Conservation (phyloP, 2,888 invertebrate species). For the Tachina grossa region DNA sequence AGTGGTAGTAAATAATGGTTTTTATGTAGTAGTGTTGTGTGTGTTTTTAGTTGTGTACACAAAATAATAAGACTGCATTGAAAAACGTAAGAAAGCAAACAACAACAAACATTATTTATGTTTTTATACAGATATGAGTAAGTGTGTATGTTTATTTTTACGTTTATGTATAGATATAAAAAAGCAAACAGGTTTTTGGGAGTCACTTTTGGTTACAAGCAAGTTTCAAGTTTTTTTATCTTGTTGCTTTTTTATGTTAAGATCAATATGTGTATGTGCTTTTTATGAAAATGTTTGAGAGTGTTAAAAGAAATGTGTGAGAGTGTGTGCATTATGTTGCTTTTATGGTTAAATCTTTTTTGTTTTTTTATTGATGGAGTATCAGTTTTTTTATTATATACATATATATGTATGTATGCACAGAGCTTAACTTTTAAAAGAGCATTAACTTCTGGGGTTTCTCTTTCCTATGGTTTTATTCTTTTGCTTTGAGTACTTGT, state of each 20-base stretch:
- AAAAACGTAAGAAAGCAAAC: constrained; percentile 53
- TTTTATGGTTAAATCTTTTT: constrained; percentile 48
- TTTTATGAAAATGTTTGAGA: constrained; percentile 34
- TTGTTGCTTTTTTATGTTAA: constrained; percentile 35
- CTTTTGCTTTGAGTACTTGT: constrained; percentile 13
- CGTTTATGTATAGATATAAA: constrained; percentile 65
- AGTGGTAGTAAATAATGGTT: constrained; percentile 21
- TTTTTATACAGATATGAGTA: constrained; percentile 21
- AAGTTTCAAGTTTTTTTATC: constrained; percentile 65
- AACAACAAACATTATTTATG: constrained; percentile 55
- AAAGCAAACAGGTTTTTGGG: constrained; percentile 74
- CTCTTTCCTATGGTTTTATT: constrained; percentile 39
- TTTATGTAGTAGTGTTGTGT: neutral
- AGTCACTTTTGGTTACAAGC: constrained; percentile 71
- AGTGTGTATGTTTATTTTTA: constrained; percentile 38
- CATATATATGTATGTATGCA: neutral
- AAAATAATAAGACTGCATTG: constrained; percentile 58
- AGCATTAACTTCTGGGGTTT: constrained; percentile 50
- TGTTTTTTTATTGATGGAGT: constrained; percentile 45
- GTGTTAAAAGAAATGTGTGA: constrained; percentile 19
- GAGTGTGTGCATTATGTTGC: constrained; percentile 39
- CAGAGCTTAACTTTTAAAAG: constrained; percentile 44
- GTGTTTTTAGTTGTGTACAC: constrained; percentile 22
- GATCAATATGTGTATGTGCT: constrained; percentile 30
- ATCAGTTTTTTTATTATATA: constrained; percentile 35